Conservation (phyloP, 2,888 invertebrate species). For the Andrena bucephala region DNA sequence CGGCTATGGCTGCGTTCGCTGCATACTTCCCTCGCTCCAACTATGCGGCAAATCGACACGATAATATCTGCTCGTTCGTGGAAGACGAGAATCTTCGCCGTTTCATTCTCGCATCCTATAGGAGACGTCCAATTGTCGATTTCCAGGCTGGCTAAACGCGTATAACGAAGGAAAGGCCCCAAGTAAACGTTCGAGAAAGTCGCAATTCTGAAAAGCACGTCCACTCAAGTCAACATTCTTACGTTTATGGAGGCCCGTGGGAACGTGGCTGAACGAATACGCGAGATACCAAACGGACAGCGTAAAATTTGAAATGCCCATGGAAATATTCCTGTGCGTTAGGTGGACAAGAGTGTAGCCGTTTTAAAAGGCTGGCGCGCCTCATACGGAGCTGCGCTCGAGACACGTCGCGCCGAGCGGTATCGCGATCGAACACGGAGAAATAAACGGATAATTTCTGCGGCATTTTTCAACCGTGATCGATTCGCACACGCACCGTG, state of each 20-base stretch:
- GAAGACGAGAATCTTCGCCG: slow-evolving; percentile 21
- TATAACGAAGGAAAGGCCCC: neutral
- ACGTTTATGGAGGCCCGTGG: slow-evolving; percentile 6
- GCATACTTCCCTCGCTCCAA: slow-evolving; percentile 32
- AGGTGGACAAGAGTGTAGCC: neutral
- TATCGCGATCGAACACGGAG: slow-evolving; percentile 1
- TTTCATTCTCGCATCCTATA: neutral
- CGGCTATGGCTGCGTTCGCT: slow-evolving; percentile 51
- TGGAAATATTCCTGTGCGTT: neutral
- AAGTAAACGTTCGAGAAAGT: neutral
- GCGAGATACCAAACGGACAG: neutral
- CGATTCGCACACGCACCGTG: slow-evolving; percentile 13
- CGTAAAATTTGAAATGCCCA: neutral
- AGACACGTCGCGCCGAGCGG: neutral
- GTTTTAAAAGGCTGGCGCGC: neutral
- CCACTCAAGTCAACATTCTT: neutral
- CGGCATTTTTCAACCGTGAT: slow-evolving; percentile 3
- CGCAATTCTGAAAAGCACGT: neutral
- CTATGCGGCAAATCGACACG: slow-evolving; percentile 47
- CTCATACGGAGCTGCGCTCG: neutral
- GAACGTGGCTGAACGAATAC: slow-evolving; percentile 4
- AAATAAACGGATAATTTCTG: slow-evolving; percentile 18
- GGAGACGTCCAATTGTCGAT: neutral
- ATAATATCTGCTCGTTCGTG: slow-evolving; percentile 34
- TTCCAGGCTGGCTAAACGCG: neutral